Evolutionary conservation across 1,140 invertebrate genomes (phyloP).

Genomic region (Tetramorium parvispinum): DNA sequence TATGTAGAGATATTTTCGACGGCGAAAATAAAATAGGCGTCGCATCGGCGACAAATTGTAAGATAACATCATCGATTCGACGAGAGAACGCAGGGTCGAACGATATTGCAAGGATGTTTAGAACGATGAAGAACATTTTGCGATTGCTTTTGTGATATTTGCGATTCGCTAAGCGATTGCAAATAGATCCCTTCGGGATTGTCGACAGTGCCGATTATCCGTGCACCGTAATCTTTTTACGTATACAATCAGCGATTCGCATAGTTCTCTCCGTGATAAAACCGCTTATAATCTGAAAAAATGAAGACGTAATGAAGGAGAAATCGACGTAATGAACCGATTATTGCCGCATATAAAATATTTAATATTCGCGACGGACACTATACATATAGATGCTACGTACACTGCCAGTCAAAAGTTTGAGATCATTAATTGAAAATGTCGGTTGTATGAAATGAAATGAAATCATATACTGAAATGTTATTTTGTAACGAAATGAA

Average conservation of each 20-base stretch:
- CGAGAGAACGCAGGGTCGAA: background rate
- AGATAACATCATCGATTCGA: constrained; percentile 4
- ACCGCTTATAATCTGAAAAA: background rate
- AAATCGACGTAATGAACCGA: constrained; percentile 1
- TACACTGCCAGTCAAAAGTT: background rate
- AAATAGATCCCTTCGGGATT: background rate
- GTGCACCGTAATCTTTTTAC: background rate
- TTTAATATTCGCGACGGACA: background rate
- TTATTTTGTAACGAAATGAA: no score
- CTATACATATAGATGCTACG: background rate
- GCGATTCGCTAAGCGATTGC: background rate
- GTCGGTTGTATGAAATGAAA: no score
- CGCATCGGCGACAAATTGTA: constrained; percentile 63
- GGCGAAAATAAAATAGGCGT: constrained; percentile 54
- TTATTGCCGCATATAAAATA: constrained; percentile 17
- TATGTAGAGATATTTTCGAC: constrained; percentile 62
- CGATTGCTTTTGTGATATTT: background rate
- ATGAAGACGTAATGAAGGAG: background rate
- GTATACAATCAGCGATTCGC: background rate
- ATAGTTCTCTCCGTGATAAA: background rate
- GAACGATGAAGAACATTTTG: background rate
- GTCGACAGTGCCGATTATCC: background rate
- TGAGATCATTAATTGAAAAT: no score
- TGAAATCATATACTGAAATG: no score
- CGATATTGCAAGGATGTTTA: background rate